These are phyloP conservation scores for Aporophyla nigra DNA, from an alignment of 2,888 invertebrate species.

Conservation along the genomic window DNA sequence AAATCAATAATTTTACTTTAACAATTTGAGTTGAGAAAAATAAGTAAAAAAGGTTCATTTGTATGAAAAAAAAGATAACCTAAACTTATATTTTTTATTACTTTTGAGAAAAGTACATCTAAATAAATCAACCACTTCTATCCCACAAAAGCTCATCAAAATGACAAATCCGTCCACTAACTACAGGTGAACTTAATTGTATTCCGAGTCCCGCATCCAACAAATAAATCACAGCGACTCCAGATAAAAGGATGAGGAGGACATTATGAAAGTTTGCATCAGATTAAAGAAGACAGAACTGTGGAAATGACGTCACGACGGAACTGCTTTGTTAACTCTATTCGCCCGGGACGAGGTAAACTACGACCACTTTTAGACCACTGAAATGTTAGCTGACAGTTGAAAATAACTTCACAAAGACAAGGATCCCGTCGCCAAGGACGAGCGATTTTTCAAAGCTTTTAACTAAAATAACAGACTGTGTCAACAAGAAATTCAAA, in stretches of 20 bases:
- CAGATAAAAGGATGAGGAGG: conserved; percentile 53
- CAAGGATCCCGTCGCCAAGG: conserved; percentile 2
- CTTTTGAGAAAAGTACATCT: too few species aligned
- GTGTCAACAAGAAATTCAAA: conserved; percentile 64
- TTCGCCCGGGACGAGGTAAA: conserved; percentile 68
- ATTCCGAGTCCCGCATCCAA: conserved; percentile 36
- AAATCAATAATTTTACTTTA: neutral
- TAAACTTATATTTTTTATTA: too few species aligned
- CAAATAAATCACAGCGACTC: conserved; percentile 50
- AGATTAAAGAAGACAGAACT: conserved; percentile 58
- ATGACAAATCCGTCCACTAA: conserved; percentile 6
- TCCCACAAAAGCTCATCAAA: conserved; percentile 10
- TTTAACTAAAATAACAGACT: conserved; percentile 57
- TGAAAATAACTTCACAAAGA: conserved; percentile 56
- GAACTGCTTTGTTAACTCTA: conserved; percentile 73
- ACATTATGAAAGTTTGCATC: conserved; percentile 64
- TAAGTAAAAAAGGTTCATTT: neutral
- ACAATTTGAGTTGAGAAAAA: neutral
- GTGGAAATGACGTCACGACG: conserved; percentile 57
- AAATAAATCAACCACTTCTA: too few species aligned
- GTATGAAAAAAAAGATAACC: too few species aligned
- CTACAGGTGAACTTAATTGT: conserved; percentile 25
- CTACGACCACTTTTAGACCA: conserved; percentile 65
- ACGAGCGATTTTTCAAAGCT: conserved; percentile 51
- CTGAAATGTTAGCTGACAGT: conserved; percentile 70